Evolutionary conservation across 2,113 vertebrate genomes (phyloP), one percentile per base, ranked within the genome.

Genomic region (Panurus biarmicus): DNA sequence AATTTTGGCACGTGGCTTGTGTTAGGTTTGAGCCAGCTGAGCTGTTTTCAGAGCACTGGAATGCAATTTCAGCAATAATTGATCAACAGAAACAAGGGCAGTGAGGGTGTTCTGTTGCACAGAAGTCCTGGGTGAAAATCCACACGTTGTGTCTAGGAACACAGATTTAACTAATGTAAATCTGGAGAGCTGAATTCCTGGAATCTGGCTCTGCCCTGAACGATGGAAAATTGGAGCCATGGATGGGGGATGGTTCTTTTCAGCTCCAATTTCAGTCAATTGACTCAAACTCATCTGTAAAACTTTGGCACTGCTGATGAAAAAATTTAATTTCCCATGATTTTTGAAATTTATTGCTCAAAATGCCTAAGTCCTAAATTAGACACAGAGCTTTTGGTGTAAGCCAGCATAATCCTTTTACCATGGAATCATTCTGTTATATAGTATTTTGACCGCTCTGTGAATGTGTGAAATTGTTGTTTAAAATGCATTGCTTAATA

Each of bases 401-500:
- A 82, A 94, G 44, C 36, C 57, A 84, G 14, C n/a, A 70, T 91
- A 95, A 89, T 85, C 87, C 70, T 69, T 94, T 94, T 78, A 85
- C 48, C 54, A 36, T 10, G 6, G 40, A 82, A 65, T 65, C 3
- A 4, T 72, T 89, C 54, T 81, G 14, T 75, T 87, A 12, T 13
- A 14, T 9, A 78, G 66, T 48, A 17, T 65, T 95, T 72, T 89
- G 78, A 85, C 61, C 1, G 12, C 38, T 44, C 40, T 90, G 0
- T 45, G 31, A 40, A 22, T 60, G 42, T 74, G 23, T 61, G 57
- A 75, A 89, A 89, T 72, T 69, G 14, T 61, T 81, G 28, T 65
- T 28, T 91, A 61, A 85, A 93, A 78, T 40, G 7, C 40, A 71
- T 40, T 87, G 10, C 42, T 85, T 79, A 61, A 87, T 54, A 48